Percentiles rank a stretch among this genome's conserved stretches.
Conservation (phyloP, 2,113 vertebrate species). For the Girardinichthys multiradiatus region DNA sequence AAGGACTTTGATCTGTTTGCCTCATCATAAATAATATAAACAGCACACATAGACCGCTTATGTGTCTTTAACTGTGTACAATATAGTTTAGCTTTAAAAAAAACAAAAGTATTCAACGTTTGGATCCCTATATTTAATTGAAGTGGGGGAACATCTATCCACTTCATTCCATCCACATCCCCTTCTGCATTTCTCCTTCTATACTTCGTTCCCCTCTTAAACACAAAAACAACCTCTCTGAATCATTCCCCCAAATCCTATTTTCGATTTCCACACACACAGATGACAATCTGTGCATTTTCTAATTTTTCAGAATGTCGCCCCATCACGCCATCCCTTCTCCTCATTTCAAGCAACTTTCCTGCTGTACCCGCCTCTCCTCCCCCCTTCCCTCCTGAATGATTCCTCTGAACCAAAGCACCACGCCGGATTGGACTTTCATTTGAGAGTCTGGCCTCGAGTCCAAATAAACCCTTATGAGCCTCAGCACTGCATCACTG, state of each 20-base stretch:
- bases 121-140: constrained; percentile 56
- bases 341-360: constrained; percentile 4
- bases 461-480: constrained; percentile 62
- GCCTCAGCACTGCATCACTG: constrained; percentile 46
- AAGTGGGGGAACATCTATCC: constrained; percentile 53
- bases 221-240: constrained; percentile 30
- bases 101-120: constrained; percentile 36
- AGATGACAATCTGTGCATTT: constrained; percentile 61
- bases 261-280: constrained; percentile 41
- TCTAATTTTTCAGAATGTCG: constrained; percentile 39
- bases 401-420: constrained; percentile 53
- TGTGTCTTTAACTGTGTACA: neutral
- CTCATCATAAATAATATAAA: constrained; percentile 9
- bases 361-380: constrained; percentile 4
- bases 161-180: constrained; percentile 32
- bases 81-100: constrained; percentile 16
- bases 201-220: constrained; percentile 4
- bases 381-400: neutral
- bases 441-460: constrained; percentile 62
- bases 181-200: constrained; percentile 21
- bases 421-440: constrained; percentile 63
- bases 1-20: constrained; percentile 14
- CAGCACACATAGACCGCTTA: neutral
- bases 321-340: neutral
- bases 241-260: constrained; percentile 48